Evolutionary conservation across 2,888 invertebrate species (phyloP), one percentile per base, ranked within the genome.

Genomic region (Drosophila putrida): DNA sequence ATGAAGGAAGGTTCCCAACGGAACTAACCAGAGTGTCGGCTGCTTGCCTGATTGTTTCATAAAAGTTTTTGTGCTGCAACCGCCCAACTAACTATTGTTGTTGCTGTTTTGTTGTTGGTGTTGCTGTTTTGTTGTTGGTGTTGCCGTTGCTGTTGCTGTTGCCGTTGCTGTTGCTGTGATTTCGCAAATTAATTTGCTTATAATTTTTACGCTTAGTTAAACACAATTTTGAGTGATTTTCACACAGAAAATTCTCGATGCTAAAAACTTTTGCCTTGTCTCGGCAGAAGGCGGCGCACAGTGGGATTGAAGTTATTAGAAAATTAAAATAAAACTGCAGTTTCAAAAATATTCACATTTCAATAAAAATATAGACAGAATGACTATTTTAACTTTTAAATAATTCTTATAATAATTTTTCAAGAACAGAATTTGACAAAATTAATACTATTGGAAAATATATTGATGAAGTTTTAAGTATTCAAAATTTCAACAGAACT

Each of bases 201-300:
- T 91, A 91, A 92, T 91, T 91, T 91, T 91, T 91, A 91, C 90
- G 91, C 91, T 91, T 91, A 92, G 91, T 92, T 91, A 91, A 91
- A 92, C 90, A 90, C 90, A 89, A 90, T 92, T 90, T 90, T 90
- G 91, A 91, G 90, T 90, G 90, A 90, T 90, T 91, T 91, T 90
- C 90, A 86, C 89, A 89, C 84, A 89, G 79, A 73, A 73, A 75
- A 65, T 73, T 71, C 68, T 80, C 81, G 83, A 67, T 77, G 80
- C 72, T 73, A 43, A 75, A 83, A 88, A 86, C 38, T 88, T 83
- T 78, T 58, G 64, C 83, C 78, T 73, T 70, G 50, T 49, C 28
- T 53, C 33, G 59, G 31, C 82, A 78, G 75, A 57, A 62, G 61
- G 61, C 78, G 59, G 0, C 39, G 78, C 58, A 81, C 82, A 69